Base-by-base conservation (phyloP, 1,140 invertebrate genomes). In the Leptopilina boulardi region DNA sequence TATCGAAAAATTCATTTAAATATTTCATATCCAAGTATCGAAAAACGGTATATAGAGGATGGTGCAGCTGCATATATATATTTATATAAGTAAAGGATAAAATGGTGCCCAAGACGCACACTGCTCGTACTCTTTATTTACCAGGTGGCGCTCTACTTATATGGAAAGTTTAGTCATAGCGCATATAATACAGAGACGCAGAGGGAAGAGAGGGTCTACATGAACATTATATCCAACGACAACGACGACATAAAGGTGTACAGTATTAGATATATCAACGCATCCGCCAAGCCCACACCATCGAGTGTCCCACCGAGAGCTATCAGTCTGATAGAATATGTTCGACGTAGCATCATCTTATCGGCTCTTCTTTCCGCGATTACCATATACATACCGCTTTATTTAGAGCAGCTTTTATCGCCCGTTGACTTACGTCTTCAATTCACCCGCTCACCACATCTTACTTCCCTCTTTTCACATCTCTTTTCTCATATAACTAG, bases 281-380 rank as follows among this genome's bases (percentile, higher is more conserved):
- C 76, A 79, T 81, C 82, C 81, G 70, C 72, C 70, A 72, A 80
- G 73, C 81, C 81, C 80, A 59, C 80, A 59, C 80, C 80, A 71
- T 82, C 71, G 82, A 85, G 82, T 83, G 76, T 84, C 82, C 86
- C 87, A 70, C 73, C 56, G 86, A 87, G 85, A 85, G 85, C 83
- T 86, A 89, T 89, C 83, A 85, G 82, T 86, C 86, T 84, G 85
- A 86, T 87, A 88, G 84, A 87, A 87, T 86, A 87, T 73, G 76
- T 77, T 77, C 47, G 71, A 66, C 54, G 19, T 34, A 23, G 42
- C 70, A 66, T 66, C 19, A 42, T 30, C 75, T 77, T 77, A 77
- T 77, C 76, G 56, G 76, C 70, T 77, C 34, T 34, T 44, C 47
- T 76, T 72, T 51, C 76, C 18, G 44, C 83, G 80, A 88, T 88